Base-by-base conservation (phyloP, 2,888 invertebrate genomes). In the Heteromurus nitidus region DNA sequence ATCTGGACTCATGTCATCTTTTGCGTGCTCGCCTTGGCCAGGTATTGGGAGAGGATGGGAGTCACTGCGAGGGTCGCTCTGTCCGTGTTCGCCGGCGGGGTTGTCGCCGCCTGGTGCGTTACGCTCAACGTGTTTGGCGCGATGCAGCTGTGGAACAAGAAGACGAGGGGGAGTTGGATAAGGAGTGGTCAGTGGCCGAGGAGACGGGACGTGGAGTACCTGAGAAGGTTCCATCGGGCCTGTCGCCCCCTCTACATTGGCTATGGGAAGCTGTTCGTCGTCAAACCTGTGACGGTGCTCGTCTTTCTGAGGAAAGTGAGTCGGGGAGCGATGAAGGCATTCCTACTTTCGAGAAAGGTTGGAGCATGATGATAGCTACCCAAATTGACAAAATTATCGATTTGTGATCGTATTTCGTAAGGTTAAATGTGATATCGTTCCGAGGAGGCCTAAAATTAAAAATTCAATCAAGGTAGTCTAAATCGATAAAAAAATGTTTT, bases 251-350 rank as follows among this genome's bases (percentile, higher is more conserved):
- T 80, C 28, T 24, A 30, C 44, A 31, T 76, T 22, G 69, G 60
- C 2, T 60, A 60, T 47, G 73, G 68, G 0, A 73, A 67, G 50
- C 47, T 80, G 30, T 80, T 73, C n/a, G 68, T 80, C 5, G 62
- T 80, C 0, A 73, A 44, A 7, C 67, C 80, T 0, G 31, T 62
- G n/a, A 68, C 80, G 0, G 73, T 80, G 0, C 20, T 80, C 0
- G 22, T 13, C 7, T 73, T 67, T 58, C 31, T 80, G 36, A 67
- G 44, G 42, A 80, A 73, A 20, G 65, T 53, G 3, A 80, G 68
- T 18, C 42, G 58, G 31, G 80, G 80, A 3, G 47, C 60, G 1
- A 44, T 80, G 24, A 80, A 80, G 22, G 60, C 60, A 3, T 16
- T 80, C 3, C 50, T 72, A 13, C 11, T 72, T 16, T 18, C 60